phyloP scores from a whole-genome alignment of 2,888 invertebrate genomes.

The Dicyrtoma fusca region DNA sequence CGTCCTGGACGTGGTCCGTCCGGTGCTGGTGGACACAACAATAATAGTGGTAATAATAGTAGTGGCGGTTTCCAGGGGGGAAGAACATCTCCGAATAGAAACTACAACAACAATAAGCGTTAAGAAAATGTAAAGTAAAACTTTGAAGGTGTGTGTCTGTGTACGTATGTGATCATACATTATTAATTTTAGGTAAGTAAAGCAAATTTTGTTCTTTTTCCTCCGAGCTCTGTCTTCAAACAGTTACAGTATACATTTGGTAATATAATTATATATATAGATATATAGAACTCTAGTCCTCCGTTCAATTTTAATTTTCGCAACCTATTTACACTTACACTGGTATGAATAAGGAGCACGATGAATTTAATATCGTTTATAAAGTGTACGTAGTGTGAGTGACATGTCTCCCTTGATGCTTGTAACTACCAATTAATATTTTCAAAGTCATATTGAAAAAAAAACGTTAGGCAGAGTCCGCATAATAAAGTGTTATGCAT shows the following conservation, averaged over 20 bases:
- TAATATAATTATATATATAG: constrained; percentile 11
- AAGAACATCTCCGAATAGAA: constrained; percentile 37
- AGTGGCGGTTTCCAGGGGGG: constrained; percentile 37
- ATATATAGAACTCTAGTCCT: constrained; percentile 32
- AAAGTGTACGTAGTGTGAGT: not conserved
- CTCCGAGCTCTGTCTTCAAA: constrained; percentile 20
- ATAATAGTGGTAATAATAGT: constrained; percentile 30
- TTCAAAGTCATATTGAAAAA: not conserved
- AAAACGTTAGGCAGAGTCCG: not conserved
- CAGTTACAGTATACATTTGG: constrained; percentile 8
- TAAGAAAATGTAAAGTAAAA: constrained; percentile 22
- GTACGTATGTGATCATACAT: constrained; percentile 30
- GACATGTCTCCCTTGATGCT: not conserved
- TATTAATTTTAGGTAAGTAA: constrained; percentile 32
- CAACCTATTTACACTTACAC: not conserved
- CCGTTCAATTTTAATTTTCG: constrained; percentile 22
- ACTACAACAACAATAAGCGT: constrained; percentile 35
- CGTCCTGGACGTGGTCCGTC: constrained; percentile 53
- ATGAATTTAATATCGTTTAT: not conserved
- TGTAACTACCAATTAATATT: not conserved
- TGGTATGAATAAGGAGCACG: not conserved
- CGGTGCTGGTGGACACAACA: constrained; percentile 33
- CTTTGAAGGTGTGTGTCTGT: constrained; percentile 28
- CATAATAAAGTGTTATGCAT: constrained; percentile 3
- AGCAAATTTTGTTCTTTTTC: constrained; percentile 22